Conservation (phyloP, 2,113 vertebrate genomes). For the Eretmochelys imbricata region DNA sequence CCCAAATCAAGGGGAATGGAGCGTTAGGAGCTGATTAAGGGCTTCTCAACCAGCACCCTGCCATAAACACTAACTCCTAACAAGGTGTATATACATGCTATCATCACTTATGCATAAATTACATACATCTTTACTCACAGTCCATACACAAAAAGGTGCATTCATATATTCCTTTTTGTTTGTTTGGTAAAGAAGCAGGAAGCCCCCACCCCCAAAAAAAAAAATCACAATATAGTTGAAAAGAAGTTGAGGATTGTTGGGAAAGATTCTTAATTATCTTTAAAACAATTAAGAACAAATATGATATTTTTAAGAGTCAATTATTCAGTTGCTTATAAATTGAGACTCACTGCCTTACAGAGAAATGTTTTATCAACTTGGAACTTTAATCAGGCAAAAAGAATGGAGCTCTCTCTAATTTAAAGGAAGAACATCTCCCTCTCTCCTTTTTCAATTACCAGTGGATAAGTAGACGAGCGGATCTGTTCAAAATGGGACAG, state of each 20-base stretch:
- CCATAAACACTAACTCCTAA: neutral
- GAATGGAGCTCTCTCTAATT: neutral
- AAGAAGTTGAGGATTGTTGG: accelerated
- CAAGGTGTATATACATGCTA: neutral
- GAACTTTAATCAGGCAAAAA: neutral
- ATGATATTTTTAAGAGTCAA: accelerated
- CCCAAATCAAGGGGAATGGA: too few species aligned
- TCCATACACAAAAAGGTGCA: neutral
- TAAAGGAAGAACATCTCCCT: neutral
- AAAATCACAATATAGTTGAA: neutral
- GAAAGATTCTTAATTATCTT: neutral
- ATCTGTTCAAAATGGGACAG: neutral
- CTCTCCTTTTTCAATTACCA: neutral
- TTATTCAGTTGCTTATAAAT: neutral
- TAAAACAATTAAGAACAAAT: neutral
- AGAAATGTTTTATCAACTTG: neutral
- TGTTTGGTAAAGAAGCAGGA: neutral
- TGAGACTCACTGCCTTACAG: accelerated
- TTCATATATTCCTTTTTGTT: neutral
- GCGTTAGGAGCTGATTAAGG: too few species aligned
- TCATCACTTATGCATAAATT: neutral
- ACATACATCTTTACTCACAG: neutral
- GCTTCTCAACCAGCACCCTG: too few species aligned
- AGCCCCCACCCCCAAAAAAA: accelerated
- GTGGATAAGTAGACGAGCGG: neutral